A percentile compares a stretch with the other conserved stretches of the same genome.
Conservation (phyloP, 1,140 invertebrate genomes). For the Gryllus bimaculatus region DNA sequence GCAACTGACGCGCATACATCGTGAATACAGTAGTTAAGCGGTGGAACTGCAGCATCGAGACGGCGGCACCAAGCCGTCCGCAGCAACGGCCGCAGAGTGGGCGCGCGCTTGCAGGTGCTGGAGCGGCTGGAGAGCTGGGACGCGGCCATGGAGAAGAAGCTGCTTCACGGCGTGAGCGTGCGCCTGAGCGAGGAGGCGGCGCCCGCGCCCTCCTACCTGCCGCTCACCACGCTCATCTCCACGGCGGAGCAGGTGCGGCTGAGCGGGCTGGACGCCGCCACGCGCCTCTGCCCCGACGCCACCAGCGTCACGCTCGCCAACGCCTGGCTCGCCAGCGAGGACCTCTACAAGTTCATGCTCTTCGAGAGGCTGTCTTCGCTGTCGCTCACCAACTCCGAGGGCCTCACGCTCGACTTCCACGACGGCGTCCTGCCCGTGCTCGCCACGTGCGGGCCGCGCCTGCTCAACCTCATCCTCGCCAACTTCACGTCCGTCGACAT, state of each 20-base stretch:
- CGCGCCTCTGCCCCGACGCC: slow-evolving; percentile 26
- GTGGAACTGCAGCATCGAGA: no score
- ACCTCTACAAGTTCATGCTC: slow-evolving; percentile 31
- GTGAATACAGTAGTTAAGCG: no score
- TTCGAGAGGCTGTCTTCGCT: slow-evolving; percentile 29
- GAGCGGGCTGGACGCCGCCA: slow-evolving; percentile 27
- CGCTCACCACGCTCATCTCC: slow-evolving; percentile 22
- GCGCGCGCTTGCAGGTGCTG: slow-evolving; percentile 12
- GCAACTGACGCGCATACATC: no score
- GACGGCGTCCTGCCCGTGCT: slow-evolving; percentile 33
- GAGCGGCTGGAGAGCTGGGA: slow-evolving; percentile 20
- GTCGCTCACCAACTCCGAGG: slow-evolving; percentile 29
- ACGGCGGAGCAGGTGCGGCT: slow-evolving; percentile 24
- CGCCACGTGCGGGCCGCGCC: slow-evolving; percentile 27
- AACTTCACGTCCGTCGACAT: slow-evolving; percentile 30
- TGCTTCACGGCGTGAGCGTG: slow-evolving; percentile 20
- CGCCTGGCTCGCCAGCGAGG: slow-evolving; percentile 29
- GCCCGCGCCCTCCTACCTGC: slow-evolving; percentile 10
- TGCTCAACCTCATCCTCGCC: slow-evolving; percentile 31
- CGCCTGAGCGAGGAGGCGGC: slow-evolving; percentile 14
- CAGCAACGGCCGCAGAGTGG: no score
- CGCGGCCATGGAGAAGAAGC: slow-evolving; percentile 13
- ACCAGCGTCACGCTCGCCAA: slow-evolving; percentile 27
- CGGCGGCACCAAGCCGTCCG: no score
- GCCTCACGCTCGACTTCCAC: slow-evolving; percentile 30